These are phyloP conservation scores for Sturnus vulgaris DNA, from an alignment of 2,113 vertebrate species.

Conservation along the genomic window DNA sequence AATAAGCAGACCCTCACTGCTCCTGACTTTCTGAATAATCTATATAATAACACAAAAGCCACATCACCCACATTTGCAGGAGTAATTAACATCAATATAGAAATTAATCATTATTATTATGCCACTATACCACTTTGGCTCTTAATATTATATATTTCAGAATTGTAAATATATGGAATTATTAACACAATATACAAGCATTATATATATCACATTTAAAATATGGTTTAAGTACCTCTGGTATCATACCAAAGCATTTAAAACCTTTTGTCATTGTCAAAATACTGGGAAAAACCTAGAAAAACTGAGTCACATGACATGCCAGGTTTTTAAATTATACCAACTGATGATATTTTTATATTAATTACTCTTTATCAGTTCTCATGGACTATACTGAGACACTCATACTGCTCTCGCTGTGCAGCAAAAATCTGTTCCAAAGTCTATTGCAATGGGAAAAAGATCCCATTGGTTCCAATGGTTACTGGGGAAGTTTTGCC, in stretches of 20 bases:
- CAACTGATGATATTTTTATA: not conserved
- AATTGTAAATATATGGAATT: not conserved
- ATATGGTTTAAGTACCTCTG: not conserved
- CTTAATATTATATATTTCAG: not conserved
- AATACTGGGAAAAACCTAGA: not conserved
- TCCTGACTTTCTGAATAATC: not conserved
- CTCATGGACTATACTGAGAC: not conserved
- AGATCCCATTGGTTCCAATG: not conserved
- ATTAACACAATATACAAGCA: not conserved
- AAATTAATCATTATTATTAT: not conserved
- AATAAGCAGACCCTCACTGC: not conserved
- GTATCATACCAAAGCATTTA: not conserved
- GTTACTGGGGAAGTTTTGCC: not conserved
- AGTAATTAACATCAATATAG: not conserved
- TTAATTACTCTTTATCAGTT: not conserved
- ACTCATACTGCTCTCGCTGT: not conserved
- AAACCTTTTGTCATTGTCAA: not conserved
- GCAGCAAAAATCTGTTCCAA: not conserved
- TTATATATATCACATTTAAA: not conserved
- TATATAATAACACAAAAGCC: not conserved
- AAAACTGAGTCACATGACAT: not conserved
- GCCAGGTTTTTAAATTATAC: not conserved
- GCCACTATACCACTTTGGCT: not conserved
- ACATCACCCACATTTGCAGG: not conserved
- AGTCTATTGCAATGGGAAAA: not conserved